These are phyloP conservation scores for Furcula furcula DNA, from an alignment of 2,888 invertebrate species.

Conservation along the genomic window DNA sequence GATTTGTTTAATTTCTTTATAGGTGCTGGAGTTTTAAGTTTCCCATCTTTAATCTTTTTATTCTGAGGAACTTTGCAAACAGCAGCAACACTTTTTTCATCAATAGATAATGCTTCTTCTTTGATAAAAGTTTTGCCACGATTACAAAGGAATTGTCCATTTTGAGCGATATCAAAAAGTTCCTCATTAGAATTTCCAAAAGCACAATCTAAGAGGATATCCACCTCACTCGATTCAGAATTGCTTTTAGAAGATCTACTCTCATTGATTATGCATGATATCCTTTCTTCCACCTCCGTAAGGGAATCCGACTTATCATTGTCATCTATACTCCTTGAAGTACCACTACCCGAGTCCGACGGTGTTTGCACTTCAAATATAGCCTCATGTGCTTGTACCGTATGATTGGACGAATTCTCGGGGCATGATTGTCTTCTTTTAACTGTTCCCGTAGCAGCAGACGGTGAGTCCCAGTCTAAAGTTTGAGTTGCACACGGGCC, in stretches of 20 bases:
- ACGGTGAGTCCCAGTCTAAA: slow-evolving; percentile 88
- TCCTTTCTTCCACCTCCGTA: slow-evolving; percentile 72
- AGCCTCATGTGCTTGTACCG: slow-evolving; percentile 44
- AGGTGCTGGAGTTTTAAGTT: slow-evolving; percentile 57
- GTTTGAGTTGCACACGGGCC: slow-evolving; percentile 61
- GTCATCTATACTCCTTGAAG: slow-evolving; percentile 60
- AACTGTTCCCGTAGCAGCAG: slow-evolving; percentile 86
- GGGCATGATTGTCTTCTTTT: slow-evolving; percentile 84
- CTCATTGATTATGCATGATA: slow-evolving; percentile 73
- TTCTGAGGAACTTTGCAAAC: slow-evolving; percentile 38
- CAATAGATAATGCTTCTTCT: slow-evolving; percentile 38
- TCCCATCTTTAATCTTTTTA: slow-evolving; percentile 59
- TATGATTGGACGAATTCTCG: slow-evolving; percentile 49
- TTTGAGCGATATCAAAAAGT: slow-evolving; percentile 39
- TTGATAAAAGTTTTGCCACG: slow-evolving; percentile 67
- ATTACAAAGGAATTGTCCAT: slow-evolving; percentile 49
- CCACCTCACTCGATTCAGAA: slow-evolving; percentile 71
- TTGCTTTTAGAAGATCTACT: slow-evolving; percentile 74
- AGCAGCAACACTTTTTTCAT: slow-evolving; percentile 40
- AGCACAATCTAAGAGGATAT: slow-evolving; percentile 64
- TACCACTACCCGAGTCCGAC: slow-evolving; percentile 69
- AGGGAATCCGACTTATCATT: slow-evolving; percentile 64
- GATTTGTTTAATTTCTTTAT: slow-evolving; percentile 62
- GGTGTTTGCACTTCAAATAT: slow-evolving; percentile 67
- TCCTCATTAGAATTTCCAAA: slow-evolving; percentile 53